Percentiles rank a stretch among this genome's conserved stretches.
Evolutionary conservation across 2,797 vertebrate species (phyloP).

Genomic region (Ambastaia sidthimunki): DNA sequence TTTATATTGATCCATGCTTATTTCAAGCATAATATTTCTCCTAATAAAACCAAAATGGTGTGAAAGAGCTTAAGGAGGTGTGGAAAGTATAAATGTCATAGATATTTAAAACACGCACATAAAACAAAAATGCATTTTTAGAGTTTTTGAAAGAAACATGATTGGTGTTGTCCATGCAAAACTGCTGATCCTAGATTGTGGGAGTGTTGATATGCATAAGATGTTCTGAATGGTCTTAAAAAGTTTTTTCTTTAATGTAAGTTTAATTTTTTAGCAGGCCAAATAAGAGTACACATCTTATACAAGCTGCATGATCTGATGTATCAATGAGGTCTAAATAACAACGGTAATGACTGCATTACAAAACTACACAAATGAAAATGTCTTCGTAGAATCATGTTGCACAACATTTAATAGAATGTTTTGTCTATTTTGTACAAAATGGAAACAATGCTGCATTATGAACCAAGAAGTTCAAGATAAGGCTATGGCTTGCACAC

Average conservation of each 20-base stretch:
- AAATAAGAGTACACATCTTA: background rate
- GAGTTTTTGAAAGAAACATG: background rate
- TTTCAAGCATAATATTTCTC: background rate
- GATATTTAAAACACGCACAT: background rate
- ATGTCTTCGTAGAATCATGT: slow-evolving; percentile 69
- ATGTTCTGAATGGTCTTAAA: background rate
- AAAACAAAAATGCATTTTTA: background rate
- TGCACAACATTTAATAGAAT: slow-evolving; percentile 98
- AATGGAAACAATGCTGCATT: slow-evolving; percentile 94
- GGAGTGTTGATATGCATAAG: no score
- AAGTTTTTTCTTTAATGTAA: no score
- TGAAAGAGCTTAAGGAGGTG: background rate
- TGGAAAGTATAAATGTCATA: background rate
- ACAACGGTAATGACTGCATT: background rate
- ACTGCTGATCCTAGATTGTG: no score
- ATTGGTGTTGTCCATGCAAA: background rate
- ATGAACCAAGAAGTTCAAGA: slow-evolving; percentile 88
- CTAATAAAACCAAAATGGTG: background rate
- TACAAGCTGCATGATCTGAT: background rate
- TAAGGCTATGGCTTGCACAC: slow-evolving; percentile 91
- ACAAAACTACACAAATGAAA: slow-evolving; percentile 13
- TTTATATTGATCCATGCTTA: background rate
- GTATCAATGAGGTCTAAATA: background rate
- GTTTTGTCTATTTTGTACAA: slow-evolving; percentile 97
- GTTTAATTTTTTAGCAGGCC: background rate